phyloP scores from a whole-genome alignment of 1,140 invertebrate species.

The Lamellibrachia luymesi region DNA sequence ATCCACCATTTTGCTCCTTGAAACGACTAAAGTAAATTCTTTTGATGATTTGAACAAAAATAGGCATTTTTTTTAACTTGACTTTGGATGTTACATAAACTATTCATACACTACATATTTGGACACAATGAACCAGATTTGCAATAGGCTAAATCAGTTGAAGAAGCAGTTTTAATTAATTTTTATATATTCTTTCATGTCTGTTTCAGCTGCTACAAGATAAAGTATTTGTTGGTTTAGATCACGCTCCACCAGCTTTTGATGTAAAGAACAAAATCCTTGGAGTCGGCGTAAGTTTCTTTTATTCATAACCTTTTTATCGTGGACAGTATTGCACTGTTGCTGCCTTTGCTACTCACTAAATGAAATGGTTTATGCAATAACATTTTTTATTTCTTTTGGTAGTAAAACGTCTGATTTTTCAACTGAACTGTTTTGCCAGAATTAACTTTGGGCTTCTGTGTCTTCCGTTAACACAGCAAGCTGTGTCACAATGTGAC shows the following conservation, averaged over 20 bases:
- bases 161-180: background rate
- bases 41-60: no score
- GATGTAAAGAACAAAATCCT: constrained; percentile 73
- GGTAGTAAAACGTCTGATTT: no score
- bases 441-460: background rate
- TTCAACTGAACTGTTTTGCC: background rate
- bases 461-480: background rate
- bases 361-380: no score
- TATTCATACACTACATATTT: no score
- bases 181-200: background rate
- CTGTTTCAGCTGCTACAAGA: constrained; percentile 59
- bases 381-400: no score
- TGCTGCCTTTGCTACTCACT: no score
- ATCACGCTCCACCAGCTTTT: constrained; percentile 74
- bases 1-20: no score
- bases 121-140: background rate
- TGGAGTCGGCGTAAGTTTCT: constrained; percentile 58
- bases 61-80: no score
- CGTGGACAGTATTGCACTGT: no score
- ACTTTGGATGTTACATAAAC: no score
- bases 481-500: background rate
- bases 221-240: constrained; percentile 75
- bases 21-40: no score
- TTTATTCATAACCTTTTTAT: background rate
- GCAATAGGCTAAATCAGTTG: background rate